These are phyloP conservation scores for Notiomystis cincta DNA, from an alignment of 2,113 vertebrate genomes.

Conservation along the genomic window DNA sequence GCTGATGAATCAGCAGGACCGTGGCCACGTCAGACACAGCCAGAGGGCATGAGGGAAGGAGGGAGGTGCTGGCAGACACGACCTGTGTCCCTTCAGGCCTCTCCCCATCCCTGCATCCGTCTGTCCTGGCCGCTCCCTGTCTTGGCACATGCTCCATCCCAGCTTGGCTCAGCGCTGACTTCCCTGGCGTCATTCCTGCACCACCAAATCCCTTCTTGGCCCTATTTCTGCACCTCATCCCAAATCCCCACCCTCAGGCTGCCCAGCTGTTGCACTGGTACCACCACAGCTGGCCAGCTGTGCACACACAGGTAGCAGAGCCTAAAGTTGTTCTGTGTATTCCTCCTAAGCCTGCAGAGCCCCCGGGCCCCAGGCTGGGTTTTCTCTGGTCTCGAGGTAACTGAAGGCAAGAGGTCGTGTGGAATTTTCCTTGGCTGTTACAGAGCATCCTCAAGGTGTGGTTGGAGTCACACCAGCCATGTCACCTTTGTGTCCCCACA, in stretches of 20 bases:
- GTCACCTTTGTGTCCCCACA: neutral
- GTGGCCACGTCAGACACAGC: neutral
- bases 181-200: neutral
- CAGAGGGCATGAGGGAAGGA: neutral
- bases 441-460: accelerated
- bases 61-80: neutral
- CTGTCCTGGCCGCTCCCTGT: neutral
- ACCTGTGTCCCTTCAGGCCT: neutral
- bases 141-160: neutral
- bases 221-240: neutral
- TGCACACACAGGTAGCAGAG: neutral
- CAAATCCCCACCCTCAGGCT: accelerated
- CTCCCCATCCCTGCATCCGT: neutral
- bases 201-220: neutral
- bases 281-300: neutral
- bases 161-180: neutral
- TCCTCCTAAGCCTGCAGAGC: neutral
- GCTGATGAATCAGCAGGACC: neutral
- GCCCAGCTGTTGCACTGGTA: accelerated
- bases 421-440: neutral
- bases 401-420: neutral
- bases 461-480: neutral
- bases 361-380: neutral
- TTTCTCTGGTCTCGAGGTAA: neutral
- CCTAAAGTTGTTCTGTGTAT: accelerated